phyloP scores from a whole-genome alignment of 2,888 invertebrate species.

The Subacronicta megacephala region DNA sequence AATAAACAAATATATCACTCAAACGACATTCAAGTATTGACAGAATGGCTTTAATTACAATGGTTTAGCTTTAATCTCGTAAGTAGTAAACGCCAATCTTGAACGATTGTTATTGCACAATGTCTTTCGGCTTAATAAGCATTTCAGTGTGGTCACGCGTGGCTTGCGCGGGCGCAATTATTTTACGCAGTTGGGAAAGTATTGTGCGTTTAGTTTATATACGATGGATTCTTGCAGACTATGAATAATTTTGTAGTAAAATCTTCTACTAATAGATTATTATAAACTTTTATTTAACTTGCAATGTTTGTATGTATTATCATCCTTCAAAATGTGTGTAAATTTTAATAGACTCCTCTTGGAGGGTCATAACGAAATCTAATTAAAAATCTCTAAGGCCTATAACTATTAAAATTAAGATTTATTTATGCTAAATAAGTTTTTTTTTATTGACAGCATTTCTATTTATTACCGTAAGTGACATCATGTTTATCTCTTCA shows the following conservation, averaged over 20 bases:
- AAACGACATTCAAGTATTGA: background rate
- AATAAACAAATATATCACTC: background rate
- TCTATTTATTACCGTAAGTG: constrained; percentile 8
- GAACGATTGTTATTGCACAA: constrained; percentile 39
- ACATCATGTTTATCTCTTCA: constrained; percentile 5
- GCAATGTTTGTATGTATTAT: too few relatives aligned
- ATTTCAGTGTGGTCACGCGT: constrained; percentile 73
- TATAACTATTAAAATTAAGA: too few relatives aligned
- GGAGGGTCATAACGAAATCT: too few relatives aligned
- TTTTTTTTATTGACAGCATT: too few relatives aligned
- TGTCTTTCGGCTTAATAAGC: constrained; percentile 63
- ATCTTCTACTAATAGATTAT: background rate
- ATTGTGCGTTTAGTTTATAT: constrained; percentile 30
- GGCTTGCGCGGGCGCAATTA: constrained; percentile 43
- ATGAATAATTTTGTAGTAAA: too few relatives aligned
- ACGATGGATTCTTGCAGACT: background rate
- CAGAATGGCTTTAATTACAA: background rate
- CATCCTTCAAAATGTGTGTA: too few relatives aligned
- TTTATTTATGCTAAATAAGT: too few relatives aligned
- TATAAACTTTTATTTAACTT: too few relatives aligned
- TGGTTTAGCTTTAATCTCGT: background rate
- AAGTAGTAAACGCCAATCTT: constrained; percentile 8
- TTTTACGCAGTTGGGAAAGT: constrained; percentile 47
- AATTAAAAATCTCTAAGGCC: too few relatives aligned
- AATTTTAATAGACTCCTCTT: too few relatives aligned